Evolutionary conservation across 2,888 invertebrate species (phyloP).

Genomic region (Cantharis rustica): DNA sequence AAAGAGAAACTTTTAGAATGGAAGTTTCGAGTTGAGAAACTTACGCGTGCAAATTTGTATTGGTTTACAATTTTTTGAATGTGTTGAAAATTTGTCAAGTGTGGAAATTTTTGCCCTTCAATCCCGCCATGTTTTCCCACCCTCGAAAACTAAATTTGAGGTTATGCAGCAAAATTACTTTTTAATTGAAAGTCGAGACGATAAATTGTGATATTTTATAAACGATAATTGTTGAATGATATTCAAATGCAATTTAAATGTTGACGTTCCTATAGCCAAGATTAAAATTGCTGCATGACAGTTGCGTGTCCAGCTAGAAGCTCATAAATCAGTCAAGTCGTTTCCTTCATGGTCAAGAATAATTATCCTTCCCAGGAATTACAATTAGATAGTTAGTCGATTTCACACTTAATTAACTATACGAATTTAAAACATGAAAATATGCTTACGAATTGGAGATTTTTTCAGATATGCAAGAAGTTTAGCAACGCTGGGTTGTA

Average conservation of each 20-base stretch:
- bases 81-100: not conserved
- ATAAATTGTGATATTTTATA: not conserved
- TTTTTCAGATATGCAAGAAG: not conserved
- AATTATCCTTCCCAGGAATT: conserved; percentile 30
- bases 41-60: not conserved
- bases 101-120: not conserved
- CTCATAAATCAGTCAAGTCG: conserved; percentile 36
- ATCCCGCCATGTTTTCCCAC: not conserved
- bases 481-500: conserved; percentile 21
- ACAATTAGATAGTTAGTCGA: conserved; percentile 19
- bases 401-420: conserved; percentile 15
- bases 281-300: conserved; percentile 38
- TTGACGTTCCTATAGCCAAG: conserved; percentile 2
- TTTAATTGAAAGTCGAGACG: not conserved
- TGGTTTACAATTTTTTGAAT: not conserved
- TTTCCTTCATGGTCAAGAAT: conserved; percentile 36
- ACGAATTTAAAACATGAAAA: not conserved
- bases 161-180: not conserved
- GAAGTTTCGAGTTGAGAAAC: not conserved
- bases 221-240: not conserved
- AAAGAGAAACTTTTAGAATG: not conserved
- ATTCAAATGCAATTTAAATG: not conserved
- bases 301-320: conserved; percentile 38
- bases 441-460: not conserved
- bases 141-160: not conserved